Evolutionary conservation across 2,113 vertebrate genomes (phyloP), one percentile per base, ranked within the genome.

Genomic region (Felis chaus): DNA sequence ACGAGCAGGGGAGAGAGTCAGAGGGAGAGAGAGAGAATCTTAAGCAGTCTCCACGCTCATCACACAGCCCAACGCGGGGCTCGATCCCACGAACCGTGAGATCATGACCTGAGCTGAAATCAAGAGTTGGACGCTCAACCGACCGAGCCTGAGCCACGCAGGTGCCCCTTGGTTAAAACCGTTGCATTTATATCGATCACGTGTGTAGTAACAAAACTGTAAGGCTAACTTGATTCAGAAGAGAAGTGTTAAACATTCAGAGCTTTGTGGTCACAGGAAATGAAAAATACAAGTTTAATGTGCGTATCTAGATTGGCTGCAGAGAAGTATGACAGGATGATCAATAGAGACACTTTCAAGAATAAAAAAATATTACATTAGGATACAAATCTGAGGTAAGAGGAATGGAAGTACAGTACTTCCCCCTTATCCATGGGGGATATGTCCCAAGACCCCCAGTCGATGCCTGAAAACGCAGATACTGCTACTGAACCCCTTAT

Each of bases 231-330:
- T 2, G 13, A 53, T 82, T 83, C 18, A 68, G 73, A 85, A 93
- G 33, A 69, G 65, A 96, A 48, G 10, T 87, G 76, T 84, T 69
- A 63, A 76, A 53, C 71, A 55, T 88, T 76, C 83, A 88, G 29
- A 83, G 82, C 57, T 88, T 41, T 82, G 25, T 36, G 29, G 16
- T 78, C 69, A 79, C 25, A 55, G 10, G 15, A 94, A 92, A 92
- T 84, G 74, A 83, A 94, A 97, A 88, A 57, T 71, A 82, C 31
- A 88, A 83, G n/a, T 88, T 96, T 80, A 50, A 68, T 25, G 1
- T 92, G 57, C 5, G 15, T 50, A 41, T 79, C 25, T 80, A 74
- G 73, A 55, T 88, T 76, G 89, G n/a, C 88, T 94, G 21, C 71
- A 85, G 85, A 86, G 53, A 84, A 89, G 13, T 50, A 48, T 36